phyloP scores from a whole-genome alignment of 2,888 invertebrate genomes.

The Poecilus cupreus region DNA sequence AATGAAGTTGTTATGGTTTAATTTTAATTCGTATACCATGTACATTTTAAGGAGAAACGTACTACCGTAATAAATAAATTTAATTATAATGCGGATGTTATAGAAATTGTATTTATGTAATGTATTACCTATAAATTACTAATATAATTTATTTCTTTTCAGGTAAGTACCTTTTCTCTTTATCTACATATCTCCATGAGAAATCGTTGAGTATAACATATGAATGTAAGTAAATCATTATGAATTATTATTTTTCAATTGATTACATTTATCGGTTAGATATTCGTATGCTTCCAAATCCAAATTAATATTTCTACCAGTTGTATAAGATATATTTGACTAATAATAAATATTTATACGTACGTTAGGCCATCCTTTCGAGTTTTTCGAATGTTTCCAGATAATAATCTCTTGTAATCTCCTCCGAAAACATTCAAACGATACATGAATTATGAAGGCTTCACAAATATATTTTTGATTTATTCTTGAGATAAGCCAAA shows the following conservation, averaged over 20 bases:
- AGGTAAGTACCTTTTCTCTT: conserved; percentile 28
- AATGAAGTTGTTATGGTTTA: too few relatives aligned
- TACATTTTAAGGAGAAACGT: too few relatives aligned
- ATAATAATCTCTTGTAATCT: conserved; percentile 28
- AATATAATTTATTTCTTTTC: conserved; percentile 10
- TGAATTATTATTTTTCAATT: conserved; percentile 28
- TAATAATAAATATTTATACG: conserved; percentile 12
- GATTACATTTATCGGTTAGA: conserved; percentile 8
- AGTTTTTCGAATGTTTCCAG: not conserved
- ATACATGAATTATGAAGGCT: conserved; percentile 1
- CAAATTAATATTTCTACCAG: not conserved
- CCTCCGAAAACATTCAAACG: not conserved
- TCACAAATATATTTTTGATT: not conserved
- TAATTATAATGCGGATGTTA: too few relatives aligned
- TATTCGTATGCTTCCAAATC: not conserved
- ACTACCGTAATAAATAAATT: too few relatives aligned
- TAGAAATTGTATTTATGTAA: too few relatives aligned
- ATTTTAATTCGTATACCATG: too few relatives aligned
- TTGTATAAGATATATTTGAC: conserved; percentile 14
- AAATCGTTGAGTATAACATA: not conserved
- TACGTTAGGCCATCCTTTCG: conserved; percentile 2
- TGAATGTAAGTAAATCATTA: conserved; percentile 14
- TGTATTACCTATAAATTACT: not conserved
- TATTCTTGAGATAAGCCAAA: not conserved
- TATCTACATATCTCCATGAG: not conserved